These are phyloP conservation scores for Brachionus paranguensis DNA, from an alignment of 1,140 invertebrate species.

Conservation along the genomic window DNA sequence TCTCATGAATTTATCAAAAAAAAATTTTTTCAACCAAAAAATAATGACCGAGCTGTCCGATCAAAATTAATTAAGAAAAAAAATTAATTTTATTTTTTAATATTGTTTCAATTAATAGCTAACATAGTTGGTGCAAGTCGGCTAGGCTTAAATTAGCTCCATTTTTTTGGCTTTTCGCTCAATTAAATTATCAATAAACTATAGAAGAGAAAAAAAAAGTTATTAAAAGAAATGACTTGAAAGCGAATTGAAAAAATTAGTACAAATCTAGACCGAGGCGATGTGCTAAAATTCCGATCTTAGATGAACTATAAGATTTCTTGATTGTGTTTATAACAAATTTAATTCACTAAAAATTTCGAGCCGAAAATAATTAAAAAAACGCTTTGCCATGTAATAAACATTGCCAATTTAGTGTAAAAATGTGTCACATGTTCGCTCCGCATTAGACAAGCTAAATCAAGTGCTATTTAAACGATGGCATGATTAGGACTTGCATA, in stretches of 20 bases:
- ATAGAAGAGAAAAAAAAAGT: not conserved
- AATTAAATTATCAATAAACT: conserved; percentile 9
- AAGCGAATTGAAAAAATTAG: not conserved
- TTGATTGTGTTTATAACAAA: conserved; percentile 4
- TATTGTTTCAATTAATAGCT: not conserved
- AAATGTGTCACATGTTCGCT: not conserved
- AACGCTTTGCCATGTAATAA: not conserved
- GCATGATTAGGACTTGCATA: not conserved
- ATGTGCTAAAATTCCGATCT: not conserved
- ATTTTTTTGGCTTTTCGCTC: conserved; percentile 10
- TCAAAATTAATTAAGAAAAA: not conserved
- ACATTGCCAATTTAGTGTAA: not conserved
- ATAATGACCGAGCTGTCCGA: not conserved
- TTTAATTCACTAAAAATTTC: not conserved
- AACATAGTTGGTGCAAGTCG: not conserved
- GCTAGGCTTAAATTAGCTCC: not conserved
- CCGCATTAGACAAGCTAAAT: not conserved
- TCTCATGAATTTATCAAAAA: not conserved
- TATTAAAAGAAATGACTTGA: not conserved
- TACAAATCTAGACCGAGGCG: not conserved
- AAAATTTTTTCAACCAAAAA: not conserved
- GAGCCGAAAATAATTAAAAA: not conserved
- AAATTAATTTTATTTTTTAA: not conserved
- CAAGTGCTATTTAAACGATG: conserved; percentile 9
- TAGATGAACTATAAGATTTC: conserved; percentile 13